Conservation (phyloP, 2,888 invertebrate genomes). For the Drosophila monieri region DNA sequence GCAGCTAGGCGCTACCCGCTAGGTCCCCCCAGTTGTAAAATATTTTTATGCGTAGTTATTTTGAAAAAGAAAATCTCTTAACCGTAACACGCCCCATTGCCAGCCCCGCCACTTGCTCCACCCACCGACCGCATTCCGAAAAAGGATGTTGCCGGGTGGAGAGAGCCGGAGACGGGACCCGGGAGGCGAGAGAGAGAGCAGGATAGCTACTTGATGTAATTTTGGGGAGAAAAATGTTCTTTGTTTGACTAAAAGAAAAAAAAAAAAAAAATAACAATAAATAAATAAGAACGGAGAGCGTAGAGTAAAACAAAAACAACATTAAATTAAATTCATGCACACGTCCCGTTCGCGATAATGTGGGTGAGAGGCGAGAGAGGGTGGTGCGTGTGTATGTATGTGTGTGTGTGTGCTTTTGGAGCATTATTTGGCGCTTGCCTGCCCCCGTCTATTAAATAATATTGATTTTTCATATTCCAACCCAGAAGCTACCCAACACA, state of each 20-base stretch:
- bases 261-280: conserved; percentile 52
- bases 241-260: conserved; percentile 62
- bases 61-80: conserved; percentile 6
- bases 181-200: conserved; percentile 10
- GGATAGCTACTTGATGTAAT: conserved; percentile 64
- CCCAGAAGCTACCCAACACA: conserved; percentile 46
- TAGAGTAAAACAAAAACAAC: conserved; percentile 62
- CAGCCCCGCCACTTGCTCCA: conserved; percentile 29
- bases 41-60: conserved; percentile 45
- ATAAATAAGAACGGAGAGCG: conserved; percentile 66
- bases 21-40: conserved; percentile 3
- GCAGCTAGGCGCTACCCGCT: conserved; percentile 12
- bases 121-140: conserved; percentile 42
- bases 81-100: conserved; percentile 3
- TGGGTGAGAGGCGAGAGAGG: conserved; percentile 17
- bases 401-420: conserved; percentile 41
- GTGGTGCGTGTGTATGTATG: conserved; percentile 1
- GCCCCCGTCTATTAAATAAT: conserved; percentile 73
- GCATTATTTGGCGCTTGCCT: conserved; percentile 57
- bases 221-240: conserved; percentile 59
- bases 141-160: conserved; percentile 45
- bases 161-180: conserved; percentile 1
- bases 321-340: conserved; percentile 61
- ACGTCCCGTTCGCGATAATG: conserved; percentile 4
- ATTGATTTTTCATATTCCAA: conserved; percentile 78